Conservation (phyloP, 2,888 invertebrate genomes). For the Cremastinae sp. region DNA sequence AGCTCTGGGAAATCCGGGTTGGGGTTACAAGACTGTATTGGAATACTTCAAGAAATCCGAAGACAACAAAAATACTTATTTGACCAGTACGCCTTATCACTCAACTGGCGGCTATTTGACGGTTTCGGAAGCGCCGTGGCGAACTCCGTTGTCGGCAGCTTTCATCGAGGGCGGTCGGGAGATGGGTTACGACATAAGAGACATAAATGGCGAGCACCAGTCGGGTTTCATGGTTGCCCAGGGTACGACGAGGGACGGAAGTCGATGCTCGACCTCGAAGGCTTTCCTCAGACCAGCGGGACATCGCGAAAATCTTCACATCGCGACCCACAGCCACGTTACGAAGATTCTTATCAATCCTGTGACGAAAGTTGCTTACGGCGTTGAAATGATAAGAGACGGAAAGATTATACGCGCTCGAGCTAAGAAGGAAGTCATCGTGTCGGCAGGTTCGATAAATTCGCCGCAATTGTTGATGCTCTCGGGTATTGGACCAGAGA, state of each 20-base stretch:
- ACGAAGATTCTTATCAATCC: conserved; percentile 82
- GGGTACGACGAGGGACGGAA: conserved; percentile 88
- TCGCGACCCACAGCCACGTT: conserved; percentile 91
- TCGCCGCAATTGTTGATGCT: conserved; percentile 97
- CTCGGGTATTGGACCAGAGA: conserved; percentile 91
- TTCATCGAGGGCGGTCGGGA: conserved; percentile 92
- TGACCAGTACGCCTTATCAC: conserved; percentile 90
- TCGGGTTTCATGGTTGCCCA: conserved; percentile 95
- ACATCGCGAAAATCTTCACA: conserved; percentile 90
- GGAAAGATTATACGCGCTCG: conserved; percentile 87
- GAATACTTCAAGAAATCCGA: conserved; percentile 95
- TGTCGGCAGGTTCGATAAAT: conserved; percentile 95
- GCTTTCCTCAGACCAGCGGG: conserved; percentile 92
- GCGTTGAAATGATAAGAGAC: conserved; percentile 90
- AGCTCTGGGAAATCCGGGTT: conserved; percentile 91
- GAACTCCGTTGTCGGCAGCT: conserved; percentile 90
- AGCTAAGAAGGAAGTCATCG: conserved; percentile 92
- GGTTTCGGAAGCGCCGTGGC: conserved; percentile 92
- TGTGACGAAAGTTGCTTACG: conserved; percentile 87
- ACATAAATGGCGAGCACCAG: conserved; percentile 92
- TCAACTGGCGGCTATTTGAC: conserved; percentile 91
- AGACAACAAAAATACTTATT: conserved; percentile 92
- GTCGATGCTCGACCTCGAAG: conserved; percentile 93
- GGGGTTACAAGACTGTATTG: conserved; percentile 90
- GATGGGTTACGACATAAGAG: conserved; percentile 92